phyloP scores from a whole-genome alignment of 1,140 invertebrate species.

The Aphelenchoides fujianensis region DNA sequence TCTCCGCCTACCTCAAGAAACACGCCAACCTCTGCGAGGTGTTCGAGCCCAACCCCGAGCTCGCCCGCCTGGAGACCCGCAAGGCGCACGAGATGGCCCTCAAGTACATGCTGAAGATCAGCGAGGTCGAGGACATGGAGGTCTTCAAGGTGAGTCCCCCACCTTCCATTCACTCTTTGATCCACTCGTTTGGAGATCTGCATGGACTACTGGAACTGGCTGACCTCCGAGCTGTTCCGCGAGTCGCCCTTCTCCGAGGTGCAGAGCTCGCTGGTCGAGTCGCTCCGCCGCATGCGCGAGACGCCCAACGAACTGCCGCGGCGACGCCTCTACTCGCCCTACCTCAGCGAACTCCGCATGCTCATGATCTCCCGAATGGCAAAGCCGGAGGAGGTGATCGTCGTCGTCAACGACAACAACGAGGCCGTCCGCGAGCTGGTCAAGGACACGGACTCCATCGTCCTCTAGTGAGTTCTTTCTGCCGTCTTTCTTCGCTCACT shows the following conservation, averaged over 20 bases:
- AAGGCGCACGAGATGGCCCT: slow-evolving; percentile 19
- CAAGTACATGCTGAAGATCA: slow-evolving; percentile 74
- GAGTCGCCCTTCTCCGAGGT: slow-evolving; percentile 66
- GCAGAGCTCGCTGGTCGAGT: slow-evolving; percentile 31
- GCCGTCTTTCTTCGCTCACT: no score
- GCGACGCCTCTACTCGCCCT: slow-evolving; percentile 74
- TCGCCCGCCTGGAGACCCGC: slow-evolving; percentile 1
- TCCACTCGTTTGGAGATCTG: slow-evolving; percentile 71
- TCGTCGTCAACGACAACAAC: slow-evolving; percentile 99
- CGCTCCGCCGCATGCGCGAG: slow-evolving; percentile 27
- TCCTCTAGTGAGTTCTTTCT: no score
- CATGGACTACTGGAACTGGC: slow-evolving; percentile 94
- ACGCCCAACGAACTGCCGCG: slow-evolving; percentile 63
- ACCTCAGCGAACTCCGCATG: slow-evolving; percentile 83
- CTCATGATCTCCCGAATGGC: slow-evolving; percentile 99
- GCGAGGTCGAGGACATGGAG: slow-evolving; percentile 97
- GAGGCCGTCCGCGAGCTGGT: slow-evolving; percentile 99
- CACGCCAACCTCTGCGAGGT: slow-evolving; percentile 70
- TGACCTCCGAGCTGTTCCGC: slow-evolving; percentile 85
- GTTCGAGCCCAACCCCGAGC: slow-evolving; percentile 11
- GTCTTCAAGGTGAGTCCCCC: slow-evolving; percentile 84
- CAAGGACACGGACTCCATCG: slow-evolving; percentile 99
- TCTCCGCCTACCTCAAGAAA: slow-evolving; percentile 93
- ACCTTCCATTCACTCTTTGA: slow-evolving; percentile 1
- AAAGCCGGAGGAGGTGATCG: slow-evolving; percentile 98